phyloP scores from a whole-genome alignment of 2,888 invertebrate species.

The Chelonus formosanus region DNA sequence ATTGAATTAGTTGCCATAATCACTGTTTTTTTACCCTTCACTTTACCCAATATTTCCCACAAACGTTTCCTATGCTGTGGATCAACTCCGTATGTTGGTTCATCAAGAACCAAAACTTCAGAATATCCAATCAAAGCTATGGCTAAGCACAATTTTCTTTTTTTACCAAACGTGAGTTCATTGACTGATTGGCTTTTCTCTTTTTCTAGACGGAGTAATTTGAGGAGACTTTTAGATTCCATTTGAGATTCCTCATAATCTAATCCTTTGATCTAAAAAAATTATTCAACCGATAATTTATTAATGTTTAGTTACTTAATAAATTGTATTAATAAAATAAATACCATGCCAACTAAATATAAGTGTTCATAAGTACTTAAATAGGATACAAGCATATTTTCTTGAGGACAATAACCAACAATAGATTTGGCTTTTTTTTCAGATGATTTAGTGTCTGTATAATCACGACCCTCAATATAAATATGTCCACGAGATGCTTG shows the following conservation, averaged over 20 bases:
- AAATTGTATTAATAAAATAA: conserved; percentile 4
- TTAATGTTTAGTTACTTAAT: too few relatives aligned
- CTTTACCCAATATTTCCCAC: conserved; percentile 40
- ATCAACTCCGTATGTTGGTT: conserved; percentile 43
- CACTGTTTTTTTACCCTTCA: conserved; percentile 40
- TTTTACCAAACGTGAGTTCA: conserved; percentile 30
- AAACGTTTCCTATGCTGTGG: conserved; percentile 36
- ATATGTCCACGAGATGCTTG: conserved; percentile 39
- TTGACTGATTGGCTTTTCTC: conserved; percentile 31
- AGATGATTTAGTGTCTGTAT: conserved; percentile 12
- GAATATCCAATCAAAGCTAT: conserved; percentile 44
- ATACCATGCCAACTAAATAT: conserved; percentile 45
- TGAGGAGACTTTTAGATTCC: conserved; percentile 33
- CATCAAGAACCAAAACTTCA: conserved; percentile 43
- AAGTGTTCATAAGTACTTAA: conserved; percentile 41
- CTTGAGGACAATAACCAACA: conserved; percentile 44
- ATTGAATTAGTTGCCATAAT: conserved; percentile 45
- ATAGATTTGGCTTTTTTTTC: conserved; percentile 15
- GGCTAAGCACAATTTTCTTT: conserved; percentile 42
- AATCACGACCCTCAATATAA: conserved; percentile 40
- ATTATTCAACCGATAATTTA: too few relatives aligned
- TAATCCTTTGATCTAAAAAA: conserved; percentile 41
- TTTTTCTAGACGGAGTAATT: conserved; percentile 36
- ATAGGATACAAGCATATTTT: conserved; percentile 44
- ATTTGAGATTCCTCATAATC: conserved; percentile 34